phyloP scores from a whole-genome alignment of 2,113 vertebrate genomes.

The Erinaceus europaeus region DNA sequence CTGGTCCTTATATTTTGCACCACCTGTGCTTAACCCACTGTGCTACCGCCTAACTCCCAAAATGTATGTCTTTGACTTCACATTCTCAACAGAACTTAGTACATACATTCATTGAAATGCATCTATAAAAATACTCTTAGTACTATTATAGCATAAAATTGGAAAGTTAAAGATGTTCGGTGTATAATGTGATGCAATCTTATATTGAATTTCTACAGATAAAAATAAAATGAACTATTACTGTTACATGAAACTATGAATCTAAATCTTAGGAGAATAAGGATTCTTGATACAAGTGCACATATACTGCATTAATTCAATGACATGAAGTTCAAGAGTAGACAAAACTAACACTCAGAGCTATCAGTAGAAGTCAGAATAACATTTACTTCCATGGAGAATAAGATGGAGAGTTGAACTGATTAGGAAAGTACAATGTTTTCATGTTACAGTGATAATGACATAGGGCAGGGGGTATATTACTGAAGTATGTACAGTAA shows the following conservation, averaged over 20 bases:
- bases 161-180: not conserved
- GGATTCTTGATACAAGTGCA: not conserved
- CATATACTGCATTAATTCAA: not conserved
- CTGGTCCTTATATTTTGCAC: no score
- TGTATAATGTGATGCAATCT: not conserved
- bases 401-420: not conserved
- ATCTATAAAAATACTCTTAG: not conserved
- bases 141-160: not conserved
- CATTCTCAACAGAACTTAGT: no score
- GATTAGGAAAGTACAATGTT: not conserved
- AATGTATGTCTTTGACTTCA: no score
- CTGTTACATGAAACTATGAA: not conserved
- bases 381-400: not conserved
- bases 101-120: not conserved
- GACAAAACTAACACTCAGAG: not conserved
- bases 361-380: not conserved
- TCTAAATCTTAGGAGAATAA: not conserved
- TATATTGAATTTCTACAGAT: not conserved
- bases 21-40: no score
- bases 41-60: no score
- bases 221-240: not conserved
- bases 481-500: no score
- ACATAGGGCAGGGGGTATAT: no score
- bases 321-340: not conserved
- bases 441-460: not conserved